Evolutionary conservation across 2,113 vertebrate species (phyloP).

Genomic region (Hymenochirus boettgeri): DNA sequence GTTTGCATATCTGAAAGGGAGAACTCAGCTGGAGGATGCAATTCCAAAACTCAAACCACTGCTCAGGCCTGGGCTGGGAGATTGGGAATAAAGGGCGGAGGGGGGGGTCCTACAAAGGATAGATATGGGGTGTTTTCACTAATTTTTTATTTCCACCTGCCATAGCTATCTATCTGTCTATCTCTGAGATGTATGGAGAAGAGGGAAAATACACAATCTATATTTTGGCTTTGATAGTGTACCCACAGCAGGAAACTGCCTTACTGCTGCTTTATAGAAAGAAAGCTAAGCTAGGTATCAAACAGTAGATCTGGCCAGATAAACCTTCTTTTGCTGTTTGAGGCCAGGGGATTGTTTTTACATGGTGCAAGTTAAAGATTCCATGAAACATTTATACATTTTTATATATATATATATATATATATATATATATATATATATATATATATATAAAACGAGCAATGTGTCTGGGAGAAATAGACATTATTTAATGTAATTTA

Average conservation of each 20-base stretch:
- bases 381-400: background rate
- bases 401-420: no score
- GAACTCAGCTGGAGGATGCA: slow-evolving; percentile 61
- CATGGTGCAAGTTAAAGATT: background rate
- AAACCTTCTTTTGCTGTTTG: slow-evolving; percentile 1
- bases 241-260: slow-evolving; percentile 12
- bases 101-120: background rate
- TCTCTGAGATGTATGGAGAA: slow-evolving; percentile 8
- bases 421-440: no score
- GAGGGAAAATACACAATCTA: slow-evolving; percentile 7
- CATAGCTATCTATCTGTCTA: no score
- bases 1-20: slow-evolving; percentile 66
- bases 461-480: no score
- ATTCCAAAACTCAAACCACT: slow-evolving; percentile 61
- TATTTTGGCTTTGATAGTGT: slow-evolving; percentile 21
- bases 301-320: slow-evolving; percentile 1
- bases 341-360: background rate
- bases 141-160: slow-evolving; percentile 4
- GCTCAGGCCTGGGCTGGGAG: slow-evolving; percentile 58
- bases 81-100: slow-evolving; percentile 49
- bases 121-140: background rate
- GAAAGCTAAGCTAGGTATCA: background rate
- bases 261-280: slow-evolving; percentile 1
- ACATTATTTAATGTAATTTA: no score
- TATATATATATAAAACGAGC: no score